Percentiles rank a stretch among this genome's conserved stretches.
These are phyloP conservation scores for Pontoporia blainvillei DNA, from an alignment of 2,113 vertebrate species.

Conservation along the genomic window DNA sequence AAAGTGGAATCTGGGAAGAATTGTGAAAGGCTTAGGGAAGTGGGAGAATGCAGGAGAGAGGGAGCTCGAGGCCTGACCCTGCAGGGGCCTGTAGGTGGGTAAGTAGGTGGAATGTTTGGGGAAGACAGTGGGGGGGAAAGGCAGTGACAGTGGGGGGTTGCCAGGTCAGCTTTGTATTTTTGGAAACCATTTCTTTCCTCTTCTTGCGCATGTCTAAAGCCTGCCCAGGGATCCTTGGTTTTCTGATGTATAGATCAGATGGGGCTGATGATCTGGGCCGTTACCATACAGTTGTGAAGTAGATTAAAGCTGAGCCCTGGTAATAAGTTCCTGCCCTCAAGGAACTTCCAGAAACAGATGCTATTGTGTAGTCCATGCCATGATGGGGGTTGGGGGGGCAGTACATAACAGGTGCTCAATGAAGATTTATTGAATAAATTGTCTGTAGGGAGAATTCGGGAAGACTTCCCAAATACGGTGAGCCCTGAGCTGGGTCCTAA, in stretches of 20 bases:
- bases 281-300: background rate
- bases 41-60: background rate
- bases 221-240: background rate
- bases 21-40: background rate
- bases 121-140: background rate
- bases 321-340: background rate
- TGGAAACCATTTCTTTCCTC: background rate
- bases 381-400: background rate
- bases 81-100: background rate
- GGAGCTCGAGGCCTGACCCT: background rate
- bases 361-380: accelerated
- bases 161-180: background rate
- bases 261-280: background rate
- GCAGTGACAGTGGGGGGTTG: background rate
- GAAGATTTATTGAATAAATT: background rate
- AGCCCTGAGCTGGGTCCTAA: background rate
- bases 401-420: background rate
- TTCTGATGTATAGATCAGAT: background rate
- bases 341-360: background rate
- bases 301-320: background rate
- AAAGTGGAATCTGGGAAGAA: background rate
- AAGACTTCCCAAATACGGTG: background rate
- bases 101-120: background rate
- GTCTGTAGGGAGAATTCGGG: background rate
- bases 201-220: background rate